These are phyloP conservation scores for Ptilonorhynchus violaceus DNA, from an alignment of 2,113 vertebrate species.

Conservation along the genomic window DNA sequence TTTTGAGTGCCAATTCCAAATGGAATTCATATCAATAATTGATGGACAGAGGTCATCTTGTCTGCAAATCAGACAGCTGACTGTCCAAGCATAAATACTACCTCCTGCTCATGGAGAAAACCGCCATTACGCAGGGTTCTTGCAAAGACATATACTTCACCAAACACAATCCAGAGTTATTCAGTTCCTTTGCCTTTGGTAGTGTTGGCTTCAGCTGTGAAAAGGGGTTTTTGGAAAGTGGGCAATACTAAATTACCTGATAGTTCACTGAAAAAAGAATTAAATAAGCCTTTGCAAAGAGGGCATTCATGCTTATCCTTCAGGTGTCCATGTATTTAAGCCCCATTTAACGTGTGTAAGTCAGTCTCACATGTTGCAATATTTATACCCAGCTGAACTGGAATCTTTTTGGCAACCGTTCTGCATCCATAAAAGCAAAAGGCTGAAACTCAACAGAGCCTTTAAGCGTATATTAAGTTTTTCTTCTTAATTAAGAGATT, in stretches of 20 bases:
- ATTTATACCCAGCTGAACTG: background rate
- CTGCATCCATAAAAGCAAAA: background rate
- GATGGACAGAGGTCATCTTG: background rate
- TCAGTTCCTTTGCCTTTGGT: background rate
- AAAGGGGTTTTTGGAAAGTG: background rate
- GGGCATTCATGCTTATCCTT: background rate
- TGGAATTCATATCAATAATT: background rate
- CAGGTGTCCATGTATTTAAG: background rate
- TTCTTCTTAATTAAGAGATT: background rate
- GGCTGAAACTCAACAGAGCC: background rate
- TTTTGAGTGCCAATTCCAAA: background rate
- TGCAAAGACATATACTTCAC: background rate
- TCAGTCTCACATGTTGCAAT: background rate
- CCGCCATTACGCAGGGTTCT: background rate
- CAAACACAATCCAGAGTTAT: background rate
- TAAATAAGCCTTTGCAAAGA: background rate
- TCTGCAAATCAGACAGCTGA: background rate
- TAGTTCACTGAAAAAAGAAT: background rate
- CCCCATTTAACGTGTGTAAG: background rate
- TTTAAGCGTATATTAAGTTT: background rate
- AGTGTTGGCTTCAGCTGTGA: background rate
- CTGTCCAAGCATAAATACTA: background rate
- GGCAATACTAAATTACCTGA: background rate
- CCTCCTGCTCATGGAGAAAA: background rate
- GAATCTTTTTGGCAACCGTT: background rate